A percentile compares a stretch with the other conserved stretches of the same genome.
Evolutionary conservation across 2,113 vertebrate species (phyloP).

Genomic region (Pagrus major): DNA sequence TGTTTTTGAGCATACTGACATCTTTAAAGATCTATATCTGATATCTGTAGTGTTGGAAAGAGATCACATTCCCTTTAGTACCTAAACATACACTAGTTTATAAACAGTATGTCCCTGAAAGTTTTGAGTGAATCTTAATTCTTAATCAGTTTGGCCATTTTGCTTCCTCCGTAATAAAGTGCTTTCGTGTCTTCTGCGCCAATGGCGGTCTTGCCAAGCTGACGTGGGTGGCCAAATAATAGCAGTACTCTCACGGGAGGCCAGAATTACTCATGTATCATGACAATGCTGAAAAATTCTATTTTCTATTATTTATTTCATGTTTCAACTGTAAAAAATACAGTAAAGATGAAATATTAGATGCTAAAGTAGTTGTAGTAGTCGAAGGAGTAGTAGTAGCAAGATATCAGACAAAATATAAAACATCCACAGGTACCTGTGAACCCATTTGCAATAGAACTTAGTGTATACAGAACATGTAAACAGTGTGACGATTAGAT

Average conservation of each 20-base stretch:
- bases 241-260: neutral
- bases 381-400: too few relatives aligned
- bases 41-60: neutral
- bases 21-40: neutral
- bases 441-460: neutral
- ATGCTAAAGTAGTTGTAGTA: neutral
- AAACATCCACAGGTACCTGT: neutral
- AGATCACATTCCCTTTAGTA: neutral
- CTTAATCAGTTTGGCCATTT: neutral
- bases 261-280: neutral
- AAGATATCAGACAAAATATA: neutral
- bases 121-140: neutral
- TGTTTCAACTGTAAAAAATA: neutral
- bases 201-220: neutral
- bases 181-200: neutral
- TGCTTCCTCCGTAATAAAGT: neutral
- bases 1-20: neutral
- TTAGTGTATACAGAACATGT: neutral
- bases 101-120: neutral
- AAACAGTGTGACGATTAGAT: neutral
- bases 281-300: neutral
- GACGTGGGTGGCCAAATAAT: constrained; percentile 15
- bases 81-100: neutral
- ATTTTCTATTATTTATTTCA: neutral
- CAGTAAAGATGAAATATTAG: neutral